These are phyloP conservation scores for Protosalanx chinensis DNA, from an alignment of 2,797 vertebrate genomes.

Conservation along the genomic window DNA sequence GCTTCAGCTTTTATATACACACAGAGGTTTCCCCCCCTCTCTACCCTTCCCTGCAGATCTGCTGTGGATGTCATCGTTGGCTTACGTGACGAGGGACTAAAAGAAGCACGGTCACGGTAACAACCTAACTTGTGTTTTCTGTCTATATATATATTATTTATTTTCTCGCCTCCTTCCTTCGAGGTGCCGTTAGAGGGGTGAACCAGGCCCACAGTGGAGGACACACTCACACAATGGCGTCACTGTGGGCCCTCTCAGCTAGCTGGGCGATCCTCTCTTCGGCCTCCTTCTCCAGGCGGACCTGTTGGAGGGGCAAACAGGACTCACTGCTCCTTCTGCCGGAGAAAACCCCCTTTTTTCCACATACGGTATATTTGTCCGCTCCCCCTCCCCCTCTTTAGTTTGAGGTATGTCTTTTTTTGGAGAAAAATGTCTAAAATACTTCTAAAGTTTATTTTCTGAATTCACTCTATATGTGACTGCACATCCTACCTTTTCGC, in stretches of 20 bases:
- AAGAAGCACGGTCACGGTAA: constrained; percentile 61
- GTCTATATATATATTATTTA: constrained; percentile 39
- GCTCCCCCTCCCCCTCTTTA: no score
- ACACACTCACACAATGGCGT: constrained; percentile 81
- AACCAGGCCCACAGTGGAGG: constrained; percentile 51
- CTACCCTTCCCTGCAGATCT: constrained; percentile 27
- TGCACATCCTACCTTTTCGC: constrained; percentile 77
- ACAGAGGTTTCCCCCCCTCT: constrained; percentile 41
- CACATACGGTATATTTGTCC: no score
- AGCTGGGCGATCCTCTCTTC: constrained; percentile 76
- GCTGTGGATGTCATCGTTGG: constrained; percentile 66
- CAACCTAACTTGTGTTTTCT: constrained; percentile 56
- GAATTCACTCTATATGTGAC: background rate
- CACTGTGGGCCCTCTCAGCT: constrained; percentile 76
- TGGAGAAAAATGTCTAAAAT: no score
- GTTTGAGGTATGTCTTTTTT: no score
- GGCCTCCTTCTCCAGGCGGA: constrained; percentile 77
- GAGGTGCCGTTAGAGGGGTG: constrained; percentile 57
- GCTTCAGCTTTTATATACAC: constrained; percentile 32
- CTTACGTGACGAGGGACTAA: constrained; percentile 55
- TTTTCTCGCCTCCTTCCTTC: constrained; percentile 50
- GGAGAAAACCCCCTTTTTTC: no score
- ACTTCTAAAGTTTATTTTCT: no score
- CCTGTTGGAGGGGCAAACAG: constrained; percentile 61
- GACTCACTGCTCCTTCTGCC: constrained; percentile 21